A percentile compares a stretch with the other conserved stretches of the same genome.
Evolutionary conservation across 1,140 invertebrate species (phyloP).

Genomic region (Hypsibius dujardini): DNA sequence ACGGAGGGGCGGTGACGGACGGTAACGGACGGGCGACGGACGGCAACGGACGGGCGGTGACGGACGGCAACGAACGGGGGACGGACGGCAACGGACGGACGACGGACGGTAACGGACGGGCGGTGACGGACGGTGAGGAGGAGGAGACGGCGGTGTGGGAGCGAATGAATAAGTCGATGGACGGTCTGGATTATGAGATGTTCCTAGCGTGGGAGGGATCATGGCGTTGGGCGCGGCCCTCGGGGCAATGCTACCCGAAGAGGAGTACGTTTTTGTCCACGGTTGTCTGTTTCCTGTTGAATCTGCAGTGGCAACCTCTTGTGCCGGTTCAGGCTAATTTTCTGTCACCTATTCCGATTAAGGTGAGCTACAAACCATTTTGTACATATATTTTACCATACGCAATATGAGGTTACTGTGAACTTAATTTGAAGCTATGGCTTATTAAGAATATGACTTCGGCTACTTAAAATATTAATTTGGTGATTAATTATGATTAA

Average conservation of each 20-base stretch:
- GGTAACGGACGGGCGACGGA: not conserved
- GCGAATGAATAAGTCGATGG: not conserved
- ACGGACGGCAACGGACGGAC: not conserved
- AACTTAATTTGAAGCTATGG: too few species aligned
- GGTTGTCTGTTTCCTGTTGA: not conserved
- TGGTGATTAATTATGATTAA: too few species aligned
- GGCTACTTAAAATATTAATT: too few species aligned
- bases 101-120: not conserved
- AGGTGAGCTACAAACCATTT: not conserved
- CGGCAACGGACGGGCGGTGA: not conserved
- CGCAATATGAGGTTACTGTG: too few species aligned
- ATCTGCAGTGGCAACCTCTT: not conserved
- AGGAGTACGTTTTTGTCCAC: not conserved
- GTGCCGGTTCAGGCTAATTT: not conserved
- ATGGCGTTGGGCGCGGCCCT: not conserved
- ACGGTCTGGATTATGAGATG: not conserved
- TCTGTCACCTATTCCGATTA: not conserved
- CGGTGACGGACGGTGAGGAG: not conserved
- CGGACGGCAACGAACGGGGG: not conserved
- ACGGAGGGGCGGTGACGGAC: not conserved
- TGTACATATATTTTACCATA: too few species aligned
- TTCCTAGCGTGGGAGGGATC: not conserved
- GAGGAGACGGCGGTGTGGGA: not conserved
- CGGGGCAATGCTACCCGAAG: not conserved
- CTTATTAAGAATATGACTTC: too few species aligned